Conservation (phyloP, 1,140 invertebrate genomes). For the Diorhabda elongata region DNA sequence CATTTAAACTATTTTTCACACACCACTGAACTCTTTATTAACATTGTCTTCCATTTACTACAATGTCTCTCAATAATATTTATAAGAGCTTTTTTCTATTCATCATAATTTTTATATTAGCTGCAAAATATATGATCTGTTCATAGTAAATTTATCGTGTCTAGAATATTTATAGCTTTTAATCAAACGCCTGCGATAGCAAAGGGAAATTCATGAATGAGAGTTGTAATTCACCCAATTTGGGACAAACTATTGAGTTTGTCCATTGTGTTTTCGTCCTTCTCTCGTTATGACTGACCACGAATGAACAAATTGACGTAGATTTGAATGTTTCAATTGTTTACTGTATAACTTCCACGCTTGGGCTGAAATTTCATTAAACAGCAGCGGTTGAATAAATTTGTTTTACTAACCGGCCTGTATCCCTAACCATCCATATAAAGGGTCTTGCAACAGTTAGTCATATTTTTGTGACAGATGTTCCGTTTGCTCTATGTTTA, state of each 20-base stretch:
- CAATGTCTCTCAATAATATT: no score
- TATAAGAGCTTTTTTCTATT: no score
- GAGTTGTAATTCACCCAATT: not conserved
- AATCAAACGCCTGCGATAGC: not conserved
- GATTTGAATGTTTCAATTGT: slow-evolving; percentile 1
- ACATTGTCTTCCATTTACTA: no score
- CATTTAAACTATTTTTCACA: no score
- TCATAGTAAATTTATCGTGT: not conserved
- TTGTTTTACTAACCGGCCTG: not conserved
- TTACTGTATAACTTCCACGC: not conserved
- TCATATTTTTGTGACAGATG: no score
- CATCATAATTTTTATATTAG: no score
- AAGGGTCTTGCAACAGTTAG: not conserved
- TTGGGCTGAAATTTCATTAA: not conserved
- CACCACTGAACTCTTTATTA: no score
- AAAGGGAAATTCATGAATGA: not conserved
- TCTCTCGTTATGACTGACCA: slow-evolving; percentile 1
- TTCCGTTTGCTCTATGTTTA: no score
- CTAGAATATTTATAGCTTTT: slow-evolving; percentile 1
- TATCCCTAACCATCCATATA: not conserved
- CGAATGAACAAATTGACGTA: slow-evolving; percentile 2
- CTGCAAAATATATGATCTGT: no score
- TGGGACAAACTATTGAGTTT: not conserved
- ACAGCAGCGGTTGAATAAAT: slow-evolving; percentile 1
- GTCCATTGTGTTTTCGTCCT: slow-evolving; percentile 1